Base-by-base conservation (phyloP, 2,888 invertebrate genomes). In the Pelosia muscerda region DNA sequence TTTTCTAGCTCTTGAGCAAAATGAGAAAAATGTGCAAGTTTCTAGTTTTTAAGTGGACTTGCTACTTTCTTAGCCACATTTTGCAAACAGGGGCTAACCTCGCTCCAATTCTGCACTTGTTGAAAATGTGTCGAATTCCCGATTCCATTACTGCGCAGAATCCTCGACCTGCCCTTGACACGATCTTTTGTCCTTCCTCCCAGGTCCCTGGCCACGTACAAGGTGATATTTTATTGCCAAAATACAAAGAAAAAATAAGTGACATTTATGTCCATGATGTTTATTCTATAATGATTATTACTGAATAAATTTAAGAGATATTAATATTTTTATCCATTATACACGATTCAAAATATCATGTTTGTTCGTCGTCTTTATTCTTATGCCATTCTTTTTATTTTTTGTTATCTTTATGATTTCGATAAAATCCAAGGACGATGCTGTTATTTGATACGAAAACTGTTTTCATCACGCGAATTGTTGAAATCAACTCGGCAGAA, bases 131-230 rank as follows among this genome's bases (percentile, higher is more conserved):
- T 77, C 74, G 77, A 71, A 78, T 70, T 65, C 69, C 42, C 60
- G 58, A 56, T 58, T 3, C 63, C 60, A 66, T 66, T 71, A 81
- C 82, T 93, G 94, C 94, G 94, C 94, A 94, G 93, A 94, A 92
- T 93, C 94, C 88, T 84, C 84, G 93, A 84, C 94, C 92, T 88
- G 90, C 83, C 94, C 94, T 95, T 94, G 94, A 93, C 94, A 83
- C 78, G 77, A 72, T 86, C 86, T 88, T 92, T 90, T 90, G 90
- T 93, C 90, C 93, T 92, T 89, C 81, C 79, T 69, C 66, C 60
- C 74, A 69, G 71, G 75, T 70, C 72, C 81, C 81, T 78, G 81
- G 72, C 68, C 69, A 70, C 71, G 69, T 70, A 67, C 65, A 69
- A 71, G 69, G 58, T 63, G 49, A 72, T 69, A 74, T 80, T 74